Percentiles rank a stretch among this genome's conserved stretches.
These are phyloP conservation scores for Trinorchestia longiramus DNA, from an alignment of 1,140 invertebrate genomes.

Conservation along the genomic window DNA sequence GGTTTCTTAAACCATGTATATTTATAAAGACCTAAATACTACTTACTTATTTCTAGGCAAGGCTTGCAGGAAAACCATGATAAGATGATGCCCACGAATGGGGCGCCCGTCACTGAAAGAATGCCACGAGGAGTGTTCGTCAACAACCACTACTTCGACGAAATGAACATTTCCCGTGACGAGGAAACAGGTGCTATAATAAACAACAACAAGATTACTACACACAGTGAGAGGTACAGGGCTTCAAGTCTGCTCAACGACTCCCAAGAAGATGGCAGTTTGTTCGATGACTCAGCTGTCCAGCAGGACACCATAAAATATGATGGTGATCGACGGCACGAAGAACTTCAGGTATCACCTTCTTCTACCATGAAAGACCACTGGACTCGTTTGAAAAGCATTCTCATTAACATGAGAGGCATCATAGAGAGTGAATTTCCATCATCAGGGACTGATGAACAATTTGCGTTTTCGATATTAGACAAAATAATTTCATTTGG, in stretches of 20 bases:
- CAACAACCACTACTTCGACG: constrained; percentile 17
- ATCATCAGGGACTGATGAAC: not conserved
- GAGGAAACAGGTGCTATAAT: not conserved
- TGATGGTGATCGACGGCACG: not conserved
- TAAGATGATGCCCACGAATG: not conserved
- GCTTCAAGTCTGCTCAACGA: not conserved
- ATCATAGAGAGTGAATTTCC: constrained; percentile 25
- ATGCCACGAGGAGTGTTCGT: not conserved
- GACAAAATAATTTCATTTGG: constrained; percentile 36
- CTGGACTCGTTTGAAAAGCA: constrained; percentile 19
- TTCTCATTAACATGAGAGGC: constrained; percentile 30
- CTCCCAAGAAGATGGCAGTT: not conserved
- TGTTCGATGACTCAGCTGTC: not conserved
- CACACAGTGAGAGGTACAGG: not conserved
- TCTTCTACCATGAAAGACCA: not conserved
- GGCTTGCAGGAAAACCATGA: not conserved
- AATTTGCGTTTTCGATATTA: constrained; percentile 1
- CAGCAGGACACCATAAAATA: not conserved
- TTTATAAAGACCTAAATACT: not conserved
- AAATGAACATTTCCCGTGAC: not conserved
- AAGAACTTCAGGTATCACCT: not conserved
- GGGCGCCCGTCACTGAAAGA: not conserved
- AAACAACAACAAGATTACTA: not conserved
- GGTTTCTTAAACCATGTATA: not conserved
- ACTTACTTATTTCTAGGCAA: not conserved